These are phyloP conservation scores for Apistogramma diplotaenia DNA, from an alignment of 2,113 vertebrate genomes.

Conservation along the genomic window DNA sequence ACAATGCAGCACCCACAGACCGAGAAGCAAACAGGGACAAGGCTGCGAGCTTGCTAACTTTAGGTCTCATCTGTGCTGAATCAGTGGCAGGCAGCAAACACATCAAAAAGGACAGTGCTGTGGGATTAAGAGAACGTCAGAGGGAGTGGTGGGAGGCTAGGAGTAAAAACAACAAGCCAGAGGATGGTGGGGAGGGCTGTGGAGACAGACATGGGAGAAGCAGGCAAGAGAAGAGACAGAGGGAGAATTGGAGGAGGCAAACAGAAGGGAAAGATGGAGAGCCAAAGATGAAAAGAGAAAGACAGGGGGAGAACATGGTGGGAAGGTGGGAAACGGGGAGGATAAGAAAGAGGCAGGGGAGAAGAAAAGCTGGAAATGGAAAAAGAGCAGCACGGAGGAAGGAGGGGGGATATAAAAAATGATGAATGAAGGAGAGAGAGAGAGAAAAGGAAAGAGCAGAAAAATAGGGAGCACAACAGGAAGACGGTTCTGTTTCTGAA, in stretches of 20 bases:
- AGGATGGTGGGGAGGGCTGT: background rate
- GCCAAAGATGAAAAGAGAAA: background rate
- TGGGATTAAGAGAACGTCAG: slow-evolving; percentile 43
- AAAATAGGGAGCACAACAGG: background rate
- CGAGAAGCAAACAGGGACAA: slow-evolving; percentile 47
- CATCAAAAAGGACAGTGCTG: slow-evolving; percentile 7
- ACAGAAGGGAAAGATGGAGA: background rate
- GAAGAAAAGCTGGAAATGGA: background rate
- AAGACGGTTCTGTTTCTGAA: background rate
- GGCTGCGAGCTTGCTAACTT: slow-evolving; percentile 42
- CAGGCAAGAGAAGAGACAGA: background rate
- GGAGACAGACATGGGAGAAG: background rate
- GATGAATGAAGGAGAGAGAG: background rate
- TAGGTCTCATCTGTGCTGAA: slow-evolving; percentile 51
- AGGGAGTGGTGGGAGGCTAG: slow-evolving; percentile 3
- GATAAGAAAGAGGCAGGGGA: background rate
- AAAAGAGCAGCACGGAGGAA: background rate
- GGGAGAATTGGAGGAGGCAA: background rate
- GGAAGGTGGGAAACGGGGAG: background rate
- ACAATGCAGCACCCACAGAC: slow-evolving; percentile 42
- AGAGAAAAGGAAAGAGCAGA: background rate
- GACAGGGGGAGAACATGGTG: background rate
- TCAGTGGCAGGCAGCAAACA: slow-evolving; percentile 30
- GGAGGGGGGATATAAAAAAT: background rate
- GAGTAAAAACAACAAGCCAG: background rate